Evolutionary conservation across 2,888 invertebrate species (phyloP), one percentile per base, ranked within the genome.

Genomic region (Chymomyza fuscimana): DNA sequence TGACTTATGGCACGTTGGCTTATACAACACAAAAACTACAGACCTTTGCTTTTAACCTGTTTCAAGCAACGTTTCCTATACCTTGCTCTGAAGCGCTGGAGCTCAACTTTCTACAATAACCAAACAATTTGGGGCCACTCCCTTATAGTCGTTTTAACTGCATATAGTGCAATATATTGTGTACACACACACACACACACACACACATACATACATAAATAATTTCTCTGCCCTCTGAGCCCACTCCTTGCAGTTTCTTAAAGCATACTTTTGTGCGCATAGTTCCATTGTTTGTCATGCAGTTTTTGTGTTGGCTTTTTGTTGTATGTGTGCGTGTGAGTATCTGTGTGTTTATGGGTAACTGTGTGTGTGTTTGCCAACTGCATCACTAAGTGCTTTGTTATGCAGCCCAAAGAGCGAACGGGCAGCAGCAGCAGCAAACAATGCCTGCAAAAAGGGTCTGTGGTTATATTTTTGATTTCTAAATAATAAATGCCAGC

Each of bases 401-500:
- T 83, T 82, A 69, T 76, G 67, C 65, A 68, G 36, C 36, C 58
- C 16, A 65, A 67, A 54, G 74, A 65, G 64, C 52, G 50, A 51
- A 54, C 54, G 56, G 61, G 56, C 32, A 5, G 6, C 1, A 1
- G 4, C 32, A 32, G n/a, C n/a, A 56, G 50, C 59, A 62, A 50
- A 59, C 65, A 61, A 62, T 60, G 59, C 15, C 46, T 25, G 65
- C 19, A 50, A 67, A 74, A 71, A 74, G 29, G 40, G 60, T 65
- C 64, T 69, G 69, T 54, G 76, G 66, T 70, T 73, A 71, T 71
- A 72, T 80, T 66, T 67, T 67, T 65, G 71, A 70, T 67, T 82
- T 69, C 51, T 77, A 74, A 87, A 83, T 87, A 86, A 82, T 86
- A 86, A 80, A 83, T 83, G 81, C 70, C 60, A 69, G 32, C 72